Evolutionary conservation across 2,797 vertebrate genomes (phyloP).

Genomic region (Phylloscopus collybita): DNA sequence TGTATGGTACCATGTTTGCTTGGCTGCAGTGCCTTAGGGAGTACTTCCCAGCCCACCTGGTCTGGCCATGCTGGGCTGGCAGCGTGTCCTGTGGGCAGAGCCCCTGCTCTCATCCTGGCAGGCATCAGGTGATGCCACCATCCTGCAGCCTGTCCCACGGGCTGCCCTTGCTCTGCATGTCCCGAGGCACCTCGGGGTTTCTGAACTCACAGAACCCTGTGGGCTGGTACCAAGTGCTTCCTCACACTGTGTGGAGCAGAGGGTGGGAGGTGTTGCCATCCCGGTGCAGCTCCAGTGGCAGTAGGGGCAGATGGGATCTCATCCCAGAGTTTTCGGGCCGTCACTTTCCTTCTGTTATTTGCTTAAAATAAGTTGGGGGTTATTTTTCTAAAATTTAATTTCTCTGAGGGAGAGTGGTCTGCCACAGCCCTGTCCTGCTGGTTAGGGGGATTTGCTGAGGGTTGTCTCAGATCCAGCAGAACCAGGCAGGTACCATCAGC

Average conservation of each 20-base stretch:
- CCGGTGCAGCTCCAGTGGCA: neutral
- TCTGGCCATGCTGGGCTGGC: neutral
- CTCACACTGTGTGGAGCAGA: neutral
- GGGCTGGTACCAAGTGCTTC: neutral
- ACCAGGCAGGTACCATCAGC: neutral
- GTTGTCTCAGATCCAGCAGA: neutral
- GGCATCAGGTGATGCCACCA: accelerated
- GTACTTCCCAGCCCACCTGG: neutral
- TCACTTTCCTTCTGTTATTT: neutral
- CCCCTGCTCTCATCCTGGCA: neutral
- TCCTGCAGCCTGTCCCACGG: accelerated
- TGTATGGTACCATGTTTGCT: conserved; percentile 16
- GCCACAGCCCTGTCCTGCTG: neutral
- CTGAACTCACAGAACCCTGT: neutral
- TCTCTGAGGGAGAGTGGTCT: neutral
- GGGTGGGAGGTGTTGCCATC: neutral
- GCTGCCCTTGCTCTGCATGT: neutral
- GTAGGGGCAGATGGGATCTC: neutral
- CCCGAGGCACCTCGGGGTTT: accelerated
- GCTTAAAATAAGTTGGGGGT: neutral
- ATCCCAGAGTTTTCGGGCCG: neutral
- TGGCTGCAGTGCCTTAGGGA: neutral
- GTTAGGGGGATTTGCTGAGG: neutral
- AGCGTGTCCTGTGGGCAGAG: accelerated
- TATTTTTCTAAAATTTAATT: neutral